These are phyloP conservation scores for Heterotilapia buettikoferi DNA, from an alignment of 2,113 vertebrate species.

Conservation along the genomic window DNA sequence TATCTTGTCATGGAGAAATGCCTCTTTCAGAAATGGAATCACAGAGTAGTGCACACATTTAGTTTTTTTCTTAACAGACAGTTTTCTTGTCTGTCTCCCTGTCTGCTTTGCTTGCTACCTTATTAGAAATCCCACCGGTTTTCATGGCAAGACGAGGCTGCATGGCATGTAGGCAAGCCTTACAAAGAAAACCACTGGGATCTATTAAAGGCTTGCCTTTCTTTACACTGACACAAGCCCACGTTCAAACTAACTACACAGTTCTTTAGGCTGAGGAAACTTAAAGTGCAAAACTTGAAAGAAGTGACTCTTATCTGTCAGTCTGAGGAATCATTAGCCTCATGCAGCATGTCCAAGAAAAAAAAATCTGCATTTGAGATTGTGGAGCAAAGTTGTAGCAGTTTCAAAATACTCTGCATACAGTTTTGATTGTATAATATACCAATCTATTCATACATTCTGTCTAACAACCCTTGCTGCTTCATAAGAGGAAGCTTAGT, in stretches of 20 bases:
- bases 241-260: background rate
- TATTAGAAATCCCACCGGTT: slow-evolving; percentile 21
- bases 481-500: background rate
- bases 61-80: background rate
- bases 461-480: background rate
- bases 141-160: background rate
- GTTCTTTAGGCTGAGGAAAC: background rate
- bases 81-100: background rate
- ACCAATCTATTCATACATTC: background rate
- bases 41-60: background rate
- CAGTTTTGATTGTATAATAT: background rate
- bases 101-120: background rate
- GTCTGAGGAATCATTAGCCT: background rate
- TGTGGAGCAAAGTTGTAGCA: background rate
- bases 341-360: background rate
- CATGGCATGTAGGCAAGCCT: background rate
- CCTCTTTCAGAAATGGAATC: background rate
- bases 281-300: background rate
- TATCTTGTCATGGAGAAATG: background rate
- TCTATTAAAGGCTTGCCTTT: slow-evolving; percentile 15
- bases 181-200: slow-evolving; percentile 12
- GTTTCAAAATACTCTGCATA: background rate
- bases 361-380: background rate
- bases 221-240: background rate
- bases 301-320: background rate